These are phyloP conservation scores for Hassar affinis DNA, from an alignment of 2,113 vertebrate genomes.

Conservation along the genomic window DNA sequence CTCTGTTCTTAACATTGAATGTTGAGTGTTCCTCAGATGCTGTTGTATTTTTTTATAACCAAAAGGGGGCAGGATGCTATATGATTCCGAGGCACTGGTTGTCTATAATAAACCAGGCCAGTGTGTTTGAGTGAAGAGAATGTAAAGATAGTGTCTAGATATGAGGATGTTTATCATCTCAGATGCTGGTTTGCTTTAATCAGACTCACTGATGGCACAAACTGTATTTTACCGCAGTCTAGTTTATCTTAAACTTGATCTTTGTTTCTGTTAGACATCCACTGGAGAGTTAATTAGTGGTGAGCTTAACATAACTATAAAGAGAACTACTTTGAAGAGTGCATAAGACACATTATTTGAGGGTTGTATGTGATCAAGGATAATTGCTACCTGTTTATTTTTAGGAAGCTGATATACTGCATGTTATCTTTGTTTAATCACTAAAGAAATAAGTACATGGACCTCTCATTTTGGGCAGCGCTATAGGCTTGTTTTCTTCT, in stretches of 20 bases:
- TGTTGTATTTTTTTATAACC: constrained; percentile 61
- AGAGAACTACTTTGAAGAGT: neutral
- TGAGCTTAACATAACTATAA: neutral
- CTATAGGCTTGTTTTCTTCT: neutral
- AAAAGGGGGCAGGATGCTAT: constrained; percentile 89
- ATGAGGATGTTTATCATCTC: constrained; percentile 54
- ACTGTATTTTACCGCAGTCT: constrained; percentile 26
- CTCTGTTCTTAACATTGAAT: neutral
- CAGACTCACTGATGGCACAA: constrained; percentile 57
- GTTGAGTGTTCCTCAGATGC: neutral
- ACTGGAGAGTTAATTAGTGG: neutral
- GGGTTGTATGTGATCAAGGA: neutral
- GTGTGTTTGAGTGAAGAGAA: constrained; percentile 49
- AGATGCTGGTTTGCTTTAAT: constrained; percentile 61
- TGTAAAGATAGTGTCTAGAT: constrained; percentile 59
- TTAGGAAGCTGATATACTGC: neutral
- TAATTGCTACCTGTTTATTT: constrained; percentile 4
- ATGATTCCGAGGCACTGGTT: constrained; percentile 50
- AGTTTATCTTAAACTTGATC: neutral
- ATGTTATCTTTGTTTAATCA: neutral
- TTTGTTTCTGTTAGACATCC: neutral
- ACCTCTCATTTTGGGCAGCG: neutral
- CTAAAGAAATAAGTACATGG: neutral
- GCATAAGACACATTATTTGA: neutral
- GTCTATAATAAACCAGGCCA: constrained; percentile 52